Conservation (phyloP, 1,140 invertebrate genomes). For the Apis laboriosa region DNA sequence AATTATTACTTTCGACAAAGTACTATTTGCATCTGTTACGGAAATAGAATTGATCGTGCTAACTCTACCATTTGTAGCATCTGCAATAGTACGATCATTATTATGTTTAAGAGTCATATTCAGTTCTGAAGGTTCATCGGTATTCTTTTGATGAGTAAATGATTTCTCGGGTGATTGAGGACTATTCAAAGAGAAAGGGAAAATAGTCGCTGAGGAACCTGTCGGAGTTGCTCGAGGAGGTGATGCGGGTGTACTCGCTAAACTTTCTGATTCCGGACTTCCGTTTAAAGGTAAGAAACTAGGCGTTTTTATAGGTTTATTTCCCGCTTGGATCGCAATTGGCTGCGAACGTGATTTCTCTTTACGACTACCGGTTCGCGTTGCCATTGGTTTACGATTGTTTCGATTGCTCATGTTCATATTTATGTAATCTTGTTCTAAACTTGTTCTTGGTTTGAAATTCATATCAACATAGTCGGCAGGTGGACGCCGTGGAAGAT, state of each 20-base stretch:
- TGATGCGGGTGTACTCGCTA: slow-evolving; percentile 78
- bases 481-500: slow-evolving; percentile 78
- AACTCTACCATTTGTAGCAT: slow-evolving; percentile 58
- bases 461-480: slow-evolving; percentile 86
- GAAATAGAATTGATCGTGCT: slow-evolving; percentile 58
- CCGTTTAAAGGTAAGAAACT: slow-evolving; percentile 76
- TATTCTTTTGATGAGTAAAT: slow-evolving; percentile 66
- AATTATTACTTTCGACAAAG: slow-evolving; percentile 32
- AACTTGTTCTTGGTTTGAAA: slow-evolving; percentile 73
- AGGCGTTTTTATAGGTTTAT: slow-evolving; percentile 76
- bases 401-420: slow-evolving; percentile 74
- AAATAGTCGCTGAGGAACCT: slow-evolving; percentile 82
- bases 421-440: slow-evolving; percentile 79
- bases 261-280: slow-evolving; percentile 76
- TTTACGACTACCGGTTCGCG: slow-evolving; percentile 72
- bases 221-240: slow-evolving; percentile 81
- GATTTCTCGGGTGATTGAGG: slow-evolving; percentile 82
- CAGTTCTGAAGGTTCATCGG: slow-evolving; percentile 35
- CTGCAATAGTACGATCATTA: slow-evolving; percentile 74
- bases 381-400: slow-evolving; percentile 54
- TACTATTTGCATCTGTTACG: slow-evolving; percentile 40
- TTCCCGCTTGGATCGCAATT: slow-evolving; percentile 82
- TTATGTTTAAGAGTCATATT: slow-evolving; percentile 41
- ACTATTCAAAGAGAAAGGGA: slow-evolving; percentile 83
- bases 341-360: slow-evolving; percentile 82